Percentiles rank a stretch among this genome's conserved stretches.
Evolutionary conservation across 2,888 invertebrate genomes (phyloP).

Genomic region (Agriopis marginaria): DNA sequence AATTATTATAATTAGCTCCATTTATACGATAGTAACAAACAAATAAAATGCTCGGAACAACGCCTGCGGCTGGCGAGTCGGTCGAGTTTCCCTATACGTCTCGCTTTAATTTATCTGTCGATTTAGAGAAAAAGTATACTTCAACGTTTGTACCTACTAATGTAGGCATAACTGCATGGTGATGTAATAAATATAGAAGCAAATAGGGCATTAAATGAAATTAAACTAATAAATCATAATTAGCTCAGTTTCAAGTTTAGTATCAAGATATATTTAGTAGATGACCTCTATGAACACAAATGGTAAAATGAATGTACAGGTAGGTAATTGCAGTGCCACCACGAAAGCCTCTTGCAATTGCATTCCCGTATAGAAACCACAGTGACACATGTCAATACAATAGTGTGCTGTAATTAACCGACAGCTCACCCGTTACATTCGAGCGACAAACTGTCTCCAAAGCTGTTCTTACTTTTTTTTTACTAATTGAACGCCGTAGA

Average conservation of each 20-base stretch:
- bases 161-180: not conserved
- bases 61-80: constrained; percentile 62
- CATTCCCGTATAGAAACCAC: constrained; percentile 54
- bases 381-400: constrained; percentile 69
- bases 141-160: not conserved
- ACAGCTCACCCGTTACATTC: constrained; percentile 62
- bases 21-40: constrained; percentile 85
- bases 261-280: constrained; percentile 2
- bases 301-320: not conserved
- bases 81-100: constrained; percentile 58
- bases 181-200: not conserved
- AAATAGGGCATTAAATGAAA: not conserved
- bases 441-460: constrained; percentile 61
- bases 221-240: constrained; percentile 1
- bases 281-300: constrained; percentile 11
- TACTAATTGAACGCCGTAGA: constrained; percentile 75
- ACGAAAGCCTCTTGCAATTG: constrained; percentile 34
- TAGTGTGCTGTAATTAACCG: constrained; percentile 64
- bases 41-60: constrained; percentile 81
- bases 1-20: constrained; percentile 85
- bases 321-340: constrained; percentile 18
- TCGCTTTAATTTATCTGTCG: constrained; percentile 60
- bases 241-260: constrained; percentile 10
- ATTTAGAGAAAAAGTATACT: constrained; percentile 51
- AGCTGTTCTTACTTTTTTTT: constrained; percentile 76